Conservation (phyloP, 2,113 vertebrate species). For the Bubo bubo region DNA sequence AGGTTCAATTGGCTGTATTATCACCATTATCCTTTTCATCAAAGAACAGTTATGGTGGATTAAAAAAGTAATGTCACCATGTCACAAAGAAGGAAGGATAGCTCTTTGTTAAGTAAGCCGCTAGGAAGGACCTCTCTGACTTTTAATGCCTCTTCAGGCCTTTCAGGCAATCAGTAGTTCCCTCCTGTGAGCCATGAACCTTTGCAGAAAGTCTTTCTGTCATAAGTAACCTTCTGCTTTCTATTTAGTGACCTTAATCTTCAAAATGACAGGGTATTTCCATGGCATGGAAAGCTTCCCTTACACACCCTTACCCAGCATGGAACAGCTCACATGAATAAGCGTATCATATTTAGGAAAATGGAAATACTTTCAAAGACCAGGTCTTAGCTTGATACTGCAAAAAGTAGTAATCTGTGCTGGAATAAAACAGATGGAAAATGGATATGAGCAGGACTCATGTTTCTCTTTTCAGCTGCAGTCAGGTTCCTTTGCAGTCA, state of each 20-base stretch:
- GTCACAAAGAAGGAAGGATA: conserved; percentile 28
- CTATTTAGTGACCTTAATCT: conserved; percentile 60
- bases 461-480: background rate
- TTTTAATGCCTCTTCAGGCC: conserved; percentile 35
- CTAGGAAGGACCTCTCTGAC: conserved; percentile 16
- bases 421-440: conserved; percentile 15
- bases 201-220: conserved; percentile 58
- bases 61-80: conserved; percentile 33
- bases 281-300: conserved; percentile 2
- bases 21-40: conserved; percentile 24
- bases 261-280: conserved; percentile 56
- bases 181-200: conserved; percentile 68
- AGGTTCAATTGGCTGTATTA: background rate
- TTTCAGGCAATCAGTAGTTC: conserved; percentile 40
- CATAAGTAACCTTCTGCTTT: conserved; percentile 49
- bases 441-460: background rate
- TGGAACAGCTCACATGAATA: background rate
- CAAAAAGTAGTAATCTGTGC: background rate
- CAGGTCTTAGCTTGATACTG: background rate
- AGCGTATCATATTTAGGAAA: background rate
- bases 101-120: background rate
- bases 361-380: conserved; percentile 16
- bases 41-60: conserved; percentile 40
- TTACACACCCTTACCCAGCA: background rate
- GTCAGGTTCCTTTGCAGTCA: background rate